Conservation (phyloP, 37 sponge, comb jelly and placozoan genomes). For the Bolinopsis microptera region DNA sequence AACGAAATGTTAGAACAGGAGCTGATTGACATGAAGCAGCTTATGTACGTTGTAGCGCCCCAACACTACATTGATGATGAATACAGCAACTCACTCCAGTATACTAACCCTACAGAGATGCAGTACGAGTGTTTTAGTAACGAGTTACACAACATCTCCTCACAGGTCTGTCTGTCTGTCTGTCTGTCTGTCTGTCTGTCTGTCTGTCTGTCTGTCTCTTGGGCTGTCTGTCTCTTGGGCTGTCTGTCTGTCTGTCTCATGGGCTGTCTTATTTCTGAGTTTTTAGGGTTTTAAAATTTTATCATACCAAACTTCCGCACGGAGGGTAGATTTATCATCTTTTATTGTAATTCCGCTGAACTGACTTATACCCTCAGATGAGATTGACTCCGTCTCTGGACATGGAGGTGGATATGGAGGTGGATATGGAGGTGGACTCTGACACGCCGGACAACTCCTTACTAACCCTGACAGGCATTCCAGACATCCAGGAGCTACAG, state of each 20-base stretch:
- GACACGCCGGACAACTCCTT: background rate
- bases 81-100: background rate
- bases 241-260: background rate
- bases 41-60: slow-evolving; percentile 28
- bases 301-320: no score
- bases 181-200: no score
- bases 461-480: background rate
- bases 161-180: no score
- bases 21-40: slow-evolving; percentile 6
- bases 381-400: background rate
- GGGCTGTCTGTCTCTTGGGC: background rate
- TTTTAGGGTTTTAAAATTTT: background rate
- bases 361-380: background rate
- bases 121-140: background rate
- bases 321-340: no score
- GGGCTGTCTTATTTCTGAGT: background rate
- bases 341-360: no score
- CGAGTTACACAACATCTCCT: no score
- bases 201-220: background rate
- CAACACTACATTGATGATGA: slow-evolving; percentile 47
- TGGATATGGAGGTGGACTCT: background rate
- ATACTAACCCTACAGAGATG: background rate
- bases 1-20: background rate
- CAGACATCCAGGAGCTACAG: background rate
- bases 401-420: background rate